Base-by-base conservation (phyloP, 2,888 invertebrate genomes). In the Hyppa rectilinea region DNA sequence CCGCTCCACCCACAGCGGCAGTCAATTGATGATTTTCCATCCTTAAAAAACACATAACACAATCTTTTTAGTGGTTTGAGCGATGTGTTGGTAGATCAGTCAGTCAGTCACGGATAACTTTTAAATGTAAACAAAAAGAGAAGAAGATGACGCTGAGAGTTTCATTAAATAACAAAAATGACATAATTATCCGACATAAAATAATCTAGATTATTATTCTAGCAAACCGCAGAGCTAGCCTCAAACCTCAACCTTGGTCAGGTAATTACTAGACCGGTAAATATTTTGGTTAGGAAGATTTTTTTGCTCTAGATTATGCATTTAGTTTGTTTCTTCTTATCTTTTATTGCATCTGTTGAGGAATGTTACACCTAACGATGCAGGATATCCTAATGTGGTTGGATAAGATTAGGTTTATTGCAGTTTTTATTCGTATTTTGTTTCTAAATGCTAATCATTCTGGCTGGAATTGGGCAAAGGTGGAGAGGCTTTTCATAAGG, bases 201-300 rank as follows among this genome's bases (percentile, higher is more conserved):
- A 59, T 26, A n/a, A 47, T 72, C 38, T 78, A 50, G 49, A 36
- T 50, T 12, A 58, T 34, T 60, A 55, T 55, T 52, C 49, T 73
- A 17, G 31, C 40, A 60, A 47, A 64, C 50, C 60, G 50, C 73
- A 66, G 34, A 71, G 36, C 17, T 6, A 67, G 49, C 75, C 74
- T 34, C 67, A 78, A 78, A 43, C 47, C 26, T 31, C 59, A 78
- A 78, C 75, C 75, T 75, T 78, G 81, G 49, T 10, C 20, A 38
- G 17, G 14, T 70, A 59, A 70, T 75, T 56, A 75, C 50, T 64
- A 45, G 70, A 80, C 55, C 66, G 63, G 17, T 2, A n/a, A 70
- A 38, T 59, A 70, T 56, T 36, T 55, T 34, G 45, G 36, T 61
- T 26, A 5, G 1, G 45, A 45, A 14, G 26, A 23, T 55, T 63